Percentiles rank a stretch among this genome's conserved stretches.
These are phyloP conservation scores for Eurystomus glaucurus DNA, from an alignment of 2,797 vertebrate genomes.

Conservation along the genomic window DNA sequence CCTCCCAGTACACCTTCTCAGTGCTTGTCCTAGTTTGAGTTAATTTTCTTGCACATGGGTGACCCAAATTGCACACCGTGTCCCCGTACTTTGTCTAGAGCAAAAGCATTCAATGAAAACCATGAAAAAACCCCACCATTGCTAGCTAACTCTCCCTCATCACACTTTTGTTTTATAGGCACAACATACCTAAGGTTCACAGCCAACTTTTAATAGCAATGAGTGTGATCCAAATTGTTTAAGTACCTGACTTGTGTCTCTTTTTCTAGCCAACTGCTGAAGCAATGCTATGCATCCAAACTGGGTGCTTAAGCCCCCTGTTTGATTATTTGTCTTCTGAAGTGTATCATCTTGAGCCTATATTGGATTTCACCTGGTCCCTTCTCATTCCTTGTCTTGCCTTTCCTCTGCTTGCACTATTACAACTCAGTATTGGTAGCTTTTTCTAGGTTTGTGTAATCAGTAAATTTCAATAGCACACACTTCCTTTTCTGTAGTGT, in stretches of 20 bases:
- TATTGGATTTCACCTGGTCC: not conserved
- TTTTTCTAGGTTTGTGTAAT: not conserved
- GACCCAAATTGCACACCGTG: not conserved
- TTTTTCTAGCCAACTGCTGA: not conserved
- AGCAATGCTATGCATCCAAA: not conserved
- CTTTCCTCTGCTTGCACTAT: not conserved
- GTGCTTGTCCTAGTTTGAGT: not conserved
- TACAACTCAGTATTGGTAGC: not conserved
- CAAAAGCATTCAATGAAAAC: not conserved
- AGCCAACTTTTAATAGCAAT: not conserved
- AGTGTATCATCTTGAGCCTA: not conserved
- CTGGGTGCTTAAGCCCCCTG: not conserved
- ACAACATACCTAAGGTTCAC: not conserved
- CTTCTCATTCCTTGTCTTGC: not conserved
- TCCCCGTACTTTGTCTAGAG: not conserved
- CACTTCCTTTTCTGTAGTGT: not conserved
- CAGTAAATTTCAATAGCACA: not conserved
- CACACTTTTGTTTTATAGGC: not conserved
- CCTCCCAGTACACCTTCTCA: not conserved
- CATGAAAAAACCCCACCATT: rapidly evolving
- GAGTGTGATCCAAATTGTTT: not conserved
- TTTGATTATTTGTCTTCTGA: not conserved
- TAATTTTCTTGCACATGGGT: not conserved
- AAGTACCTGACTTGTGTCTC: not conserved
- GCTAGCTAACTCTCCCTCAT: not conserved